Conservation (phyloP, 2,888 invertebrate genomes). For the Petrolisthes cinctipes region DNA sequence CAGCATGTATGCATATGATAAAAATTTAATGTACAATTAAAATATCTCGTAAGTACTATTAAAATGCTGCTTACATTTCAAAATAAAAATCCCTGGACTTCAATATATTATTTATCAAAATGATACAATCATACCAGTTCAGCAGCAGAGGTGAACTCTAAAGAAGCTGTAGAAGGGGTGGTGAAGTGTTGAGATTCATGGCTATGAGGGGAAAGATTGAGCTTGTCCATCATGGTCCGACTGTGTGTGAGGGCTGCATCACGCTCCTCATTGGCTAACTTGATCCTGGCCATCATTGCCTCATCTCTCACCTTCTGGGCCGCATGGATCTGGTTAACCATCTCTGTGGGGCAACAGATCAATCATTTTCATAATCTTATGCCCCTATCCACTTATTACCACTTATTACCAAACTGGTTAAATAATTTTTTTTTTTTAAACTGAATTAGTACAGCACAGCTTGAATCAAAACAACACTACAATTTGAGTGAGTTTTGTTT, state of each 20-base stretch:
- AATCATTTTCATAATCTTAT: no score
- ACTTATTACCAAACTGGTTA: no score
- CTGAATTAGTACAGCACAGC: no score
- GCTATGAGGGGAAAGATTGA: conserved; percentile 45
- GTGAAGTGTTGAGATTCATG: background rate
- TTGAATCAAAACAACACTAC: no score
- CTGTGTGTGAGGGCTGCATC: conserved; percentile 59
- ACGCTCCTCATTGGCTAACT: conserved; percentile 63
- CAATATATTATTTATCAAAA: background rate
- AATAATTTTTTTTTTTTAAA: no score
- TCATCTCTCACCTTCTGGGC: conserved; percentile 64
- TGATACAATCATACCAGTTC: background rate
- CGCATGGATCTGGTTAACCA: conserved; percentile 64
- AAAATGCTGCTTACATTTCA: no score
- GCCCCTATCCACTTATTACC: no score
- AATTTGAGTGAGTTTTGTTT: background rate
- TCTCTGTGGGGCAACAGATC: conserved; percentile 35
- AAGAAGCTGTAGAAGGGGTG: background rate
- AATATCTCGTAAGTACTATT: no score
- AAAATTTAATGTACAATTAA: no score
- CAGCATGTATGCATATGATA: no score
- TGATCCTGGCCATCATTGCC: conserved; percentile 63
- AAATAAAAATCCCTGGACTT: background rate
- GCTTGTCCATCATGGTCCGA: conserved; percentile 44
- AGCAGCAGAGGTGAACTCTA: background rate